phyloP scores from a whole-genome alignment of 2,888 invertebrate species.

The Pediacus dermestoides region DNA sequence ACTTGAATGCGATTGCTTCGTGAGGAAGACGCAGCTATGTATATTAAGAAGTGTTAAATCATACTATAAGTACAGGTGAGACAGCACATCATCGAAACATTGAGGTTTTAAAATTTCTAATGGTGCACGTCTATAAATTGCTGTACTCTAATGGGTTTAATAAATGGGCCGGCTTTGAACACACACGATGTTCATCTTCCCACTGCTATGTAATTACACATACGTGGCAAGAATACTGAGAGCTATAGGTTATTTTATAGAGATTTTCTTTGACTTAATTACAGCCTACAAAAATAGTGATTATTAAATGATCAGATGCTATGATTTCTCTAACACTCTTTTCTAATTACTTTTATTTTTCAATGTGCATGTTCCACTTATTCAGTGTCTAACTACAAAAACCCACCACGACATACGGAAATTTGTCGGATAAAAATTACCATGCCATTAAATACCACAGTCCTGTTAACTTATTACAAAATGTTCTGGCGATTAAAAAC shows the following conservation, averaged over 20 bases:
- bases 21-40: too few species aligned
- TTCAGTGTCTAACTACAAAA: too few species aligned
- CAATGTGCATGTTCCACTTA: neutral
- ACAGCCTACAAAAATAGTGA: slow-evolving; percentile 18
- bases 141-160: slow-evolving; percentile 33
- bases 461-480: too few species aligned
- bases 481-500: too few species aligned
- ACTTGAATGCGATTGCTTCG: too few species aligned
- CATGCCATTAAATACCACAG: too few species aligned
- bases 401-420: too few species aligned
- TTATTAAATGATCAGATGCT: slow-evolving; percentile 18
- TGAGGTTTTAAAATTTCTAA: slow-evolving; percentile 26
- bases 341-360: slow-evolving; percentile 3
- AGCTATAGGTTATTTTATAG: slow-evolving; percentile 4
- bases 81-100: slow-evolving; percentile 17
- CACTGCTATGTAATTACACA: slow-evolving; percentile 32
- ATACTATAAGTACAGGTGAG: slow-evolving; percentile 18
- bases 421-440: too few species aligned
- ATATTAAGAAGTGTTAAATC: slow-evolving; percentile 16
- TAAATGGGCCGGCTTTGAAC: slow-evolving; percentile 34
- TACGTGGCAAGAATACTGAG: slow-evolving; percentile 28
- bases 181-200: slow-evolving; percentile 35
- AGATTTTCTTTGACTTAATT: slow-evolving; percentile 13
- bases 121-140: slow-evolving; percentile 25
- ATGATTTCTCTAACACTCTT: slow-evolving; percentile 13